phyloP scores from a whole-genome alignment of 2,797 vertebrate genomes.

The Leucoraja ocellata region DNA sequence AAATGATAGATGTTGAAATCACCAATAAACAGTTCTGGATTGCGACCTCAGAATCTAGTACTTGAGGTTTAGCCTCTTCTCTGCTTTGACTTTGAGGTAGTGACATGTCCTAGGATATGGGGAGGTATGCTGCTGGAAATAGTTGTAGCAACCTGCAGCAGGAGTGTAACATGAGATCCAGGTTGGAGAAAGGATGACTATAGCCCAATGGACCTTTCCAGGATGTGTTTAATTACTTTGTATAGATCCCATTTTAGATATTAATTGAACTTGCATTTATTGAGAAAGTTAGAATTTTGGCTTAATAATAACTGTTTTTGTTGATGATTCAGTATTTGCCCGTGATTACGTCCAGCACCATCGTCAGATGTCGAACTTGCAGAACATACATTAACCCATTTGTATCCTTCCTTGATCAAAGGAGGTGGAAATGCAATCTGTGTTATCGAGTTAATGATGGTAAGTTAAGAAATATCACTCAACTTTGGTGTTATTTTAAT shows the following conservation, averaged over 20 bases:
- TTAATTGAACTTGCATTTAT: constrained; percentile 37
- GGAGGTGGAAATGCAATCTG: constrained; percentile 94
- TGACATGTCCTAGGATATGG: too few relatives aligned
- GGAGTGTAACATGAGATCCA: too few relatives aligned
- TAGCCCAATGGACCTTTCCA: not conserved
- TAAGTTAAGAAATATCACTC: constrained; percentile 49
- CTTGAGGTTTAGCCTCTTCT: too few relatives aligned
- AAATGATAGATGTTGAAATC: too few relatives aligned
- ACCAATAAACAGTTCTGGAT: too few relatives aligned
- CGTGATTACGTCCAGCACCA: constrained; percentile 92
- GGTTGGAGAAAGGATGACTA: too few relatives aligned
- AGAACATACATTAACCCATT: constrained; percentile 97
- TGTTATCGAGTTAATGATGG: constrained; percentile 94
- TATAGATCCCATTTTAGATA: not conserved
- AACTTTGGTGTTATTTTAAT: not conserved
- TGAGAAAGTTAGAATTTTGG: not conserved
- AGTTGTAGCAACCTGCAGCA: too few relatives aligned
- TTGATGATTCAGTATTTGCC: constrained; percentile 74
- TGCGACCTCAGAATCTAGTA: too few relatives aligned
- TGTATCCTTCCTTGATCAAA: constrained; percentile 92
- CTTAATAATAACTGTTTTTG: constrained; percentile 25
- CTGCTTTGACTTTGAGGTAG: too few relatives aligned
- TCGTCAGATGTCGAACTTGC: constrained; percentile 88
- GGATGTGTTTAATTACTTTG: not conserved
- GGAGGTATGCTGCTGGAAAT: too few relatives aligned